phyloP scores from a whole-genome alignment of 2,888 invertebrate genomes.

The Macropis europaea region DNA sequence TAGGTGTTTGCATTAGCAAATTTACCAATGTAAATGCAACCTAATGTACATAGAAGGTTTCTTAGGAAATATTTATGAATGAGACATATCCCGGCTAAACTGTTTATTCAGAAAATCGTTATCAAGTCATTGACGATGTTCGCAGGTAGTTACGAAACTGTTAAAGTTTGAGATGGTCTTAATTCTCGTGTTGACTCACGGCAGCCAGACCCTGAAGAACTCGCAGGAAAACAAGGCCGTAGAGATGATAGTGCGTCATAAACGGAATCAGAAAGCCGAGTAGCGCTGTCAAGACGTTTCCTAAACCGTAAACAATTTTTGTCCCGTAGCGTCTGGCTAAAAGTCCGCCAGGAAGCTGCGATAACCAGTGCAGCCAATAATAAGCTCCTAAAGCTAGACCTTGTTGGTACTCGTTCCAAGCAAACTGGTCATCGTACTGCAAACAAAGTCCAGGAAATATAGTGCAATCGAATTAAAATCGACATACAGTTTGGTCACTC shows the following conservation, averaged over 20 bases:
- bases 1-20: too few species aligned
- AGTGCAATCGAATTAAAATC: neutral
- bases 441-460: constrained; percentile 4
- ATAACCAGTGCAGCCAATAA: constrained; percentile 87
- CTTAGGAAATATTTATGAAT: neutral
- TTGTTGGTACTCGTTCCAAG: constrained; percentile 86
- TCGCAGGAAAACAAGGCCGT: constrained; percentile 83
- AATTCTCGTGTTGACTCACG: constrained; percentile 80
- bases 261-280: constrained; percentile 85
- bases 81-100: neutral
- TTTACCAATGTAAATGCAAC: too few species aligned
- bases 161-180: neutral
- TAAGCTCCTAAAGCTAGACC: constrained; percentile 85
- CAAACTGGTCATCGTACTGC: constrained; percentile 76
- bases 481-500: too few species aligned
- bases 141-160: neutral
- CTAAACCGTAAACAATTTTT: constrained; percentile 86
- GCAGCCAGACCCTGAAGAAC: constrained; percentile 86
- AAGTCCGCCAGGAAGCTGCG: constrained; percentile 87
- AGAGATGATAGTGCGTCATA: constrained; percentile 83
- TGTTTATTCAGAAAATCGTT: neutral
- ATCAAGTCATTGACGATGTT: neutral
- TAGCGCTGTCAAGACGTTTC: constrained; percentile 84
- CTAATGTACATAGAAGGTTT: too few species aligned
- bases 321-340: constrained; percentile 86